A percentile compares a stretch with the other conserved stretches of the same genome.
These are phyloP conservation scores for Seriola rivoliana DNA, from an alignment of 2,113 vertebrate species.

Conservation along the genomic window DNA sequence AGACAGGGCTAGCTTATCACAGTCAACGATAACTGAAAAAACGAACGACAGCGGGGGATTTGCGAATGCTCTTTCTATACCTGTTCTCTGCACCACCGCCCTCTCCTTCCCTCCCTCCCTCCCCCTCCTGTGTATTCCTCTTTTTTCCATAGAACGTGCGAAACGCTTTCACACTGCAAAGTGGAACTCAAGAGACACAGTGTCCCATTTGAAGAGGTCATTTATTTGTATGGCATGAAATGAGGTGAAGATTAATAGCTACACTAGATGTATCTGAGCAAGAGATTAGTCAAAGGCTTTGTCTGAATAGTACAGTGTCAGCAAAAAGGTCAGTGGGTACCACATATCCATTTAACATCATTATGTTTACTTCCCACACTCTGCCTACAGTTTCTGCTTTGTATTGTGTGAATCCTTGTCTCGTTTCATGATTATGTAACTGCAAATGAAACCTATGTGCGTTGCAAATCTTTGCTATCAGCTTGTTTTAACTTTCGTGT, in stretches of 20 bases:
- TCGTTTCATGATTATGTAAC: slow-evolving; percentile 4
- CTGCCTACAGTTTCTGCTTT: slow-evolving; percentile 26
- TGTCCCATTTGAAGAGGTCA: slow-evolving; percentile 77
- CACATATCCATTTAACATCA: slow-evolving; percentile 67
- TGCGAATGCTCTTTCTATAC: slow-evolving; percentile 69
- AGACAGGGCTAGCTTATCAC: slow-evolving; percentile 82
- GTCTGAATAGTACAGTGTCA: slow-evolving; percentile 72
- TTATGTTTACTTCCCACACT: slow-evolving; percentile 54
- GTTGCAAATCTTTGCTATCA: neutral
- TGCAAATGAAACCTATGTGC: slow-evolving; percentile 17
- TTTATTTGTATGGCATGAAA: slow-evolving; percentile 72
- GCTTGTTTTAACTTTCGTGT: slow-evolving; percentile 34
- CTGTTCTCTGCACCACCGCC: slow-evolving; percentile 21
- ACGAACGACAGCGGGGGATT: slow-evolving; percentile 78
- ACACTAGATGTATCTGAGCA: slow-evolving; percentile 57
- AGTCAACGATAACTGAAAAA: slow-evolving; percentile 75
- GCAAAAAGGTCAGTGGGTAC: slow-evolving; percentile 71
- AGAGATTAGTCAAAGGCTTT: slow-evolving; percentile 74
- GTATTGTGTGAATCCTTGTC: slow-evolving; percentile 20
- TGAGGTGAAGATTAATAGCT: slow-evolving; percentile 73
- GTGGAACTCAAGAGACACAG: slow-evolving; percentile 64
- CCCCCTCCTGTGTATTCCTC: neutral
- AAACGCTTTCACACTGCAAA: slow-evolving; percentile 59
- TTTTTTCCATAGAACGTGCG: slow-evolving; percentile 38
- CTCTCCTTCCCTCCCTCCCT: neutral